A percentile compares a stretch with the other conserved stretches of the same genome.
Conservation (phyloP, 2,888 invertebrate species). For the Eilema caniola region DNA sequence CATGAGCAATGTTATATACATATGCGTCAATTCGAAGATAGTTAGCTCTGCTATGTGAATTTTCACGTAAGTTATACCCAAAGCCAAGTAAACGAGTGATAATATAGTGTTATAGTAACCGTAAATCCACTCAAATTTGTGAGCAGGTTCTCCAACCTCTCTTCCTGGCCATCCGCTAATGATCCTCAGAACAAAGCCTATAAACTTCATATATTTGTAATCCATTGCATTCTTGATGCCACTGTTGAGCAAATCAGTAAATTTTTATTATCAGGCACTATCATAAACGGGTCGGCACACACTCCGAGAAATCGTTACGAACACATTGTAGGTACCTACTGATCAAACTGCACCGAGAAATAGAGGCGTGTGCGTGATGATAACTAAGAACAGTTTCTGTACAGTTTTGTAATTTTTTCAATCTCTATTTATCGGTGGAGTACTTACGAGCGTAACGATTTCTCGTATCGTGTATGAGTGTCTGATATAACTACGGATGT, state of each 20-base stretch:
- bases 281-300: too few relatives aligned
- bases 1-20: slow-evolving; percentile 46
- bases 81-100: slow-evolving; percentile 33
- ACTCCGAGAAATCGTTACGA: too few relatives aligned
- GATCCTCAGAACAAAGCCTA: slow-evolving; percentile 41
- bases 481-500: too few relatives aligned
- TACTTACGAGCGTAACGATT: too few relatives aligned
- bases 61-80: slow-evolving; percentile 39
- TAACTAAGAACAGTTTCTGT: too few relatives aligned
- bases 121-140: slow-evolving; percentile 35
- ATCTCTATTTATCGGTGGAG: too few relatives aligned
- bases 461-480: too few relatives aligned
- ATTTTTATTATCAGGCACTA: too few relatives aligned
- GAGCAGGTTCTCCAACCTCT: slow-evolving; percentile 41
- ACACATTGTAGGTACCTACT: too few relatives aligned
- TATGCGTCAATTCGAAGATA: slow-evolving; percentile 46
- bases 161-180: slow-evolving; percentile 53
- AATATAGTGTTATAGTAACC: slow-evolving; percentile 44
- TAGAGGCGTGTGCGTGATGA: too few relatives aligned
- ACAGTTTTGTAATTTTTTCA: too few relatives aligned
- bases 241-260: slow-evolving; percentile 30
- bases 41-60: slow-evolving; percentile 27
- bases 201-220: slow-evolving; percentile 43
- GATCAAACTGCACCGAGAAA: too few relatives aligned
- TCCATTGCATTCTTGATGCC: slow-evolving; percentile 40